Conservation (phyloP, 2,797 vertebrate genomes). For the Gephyroberyx darwinii region DNA sequence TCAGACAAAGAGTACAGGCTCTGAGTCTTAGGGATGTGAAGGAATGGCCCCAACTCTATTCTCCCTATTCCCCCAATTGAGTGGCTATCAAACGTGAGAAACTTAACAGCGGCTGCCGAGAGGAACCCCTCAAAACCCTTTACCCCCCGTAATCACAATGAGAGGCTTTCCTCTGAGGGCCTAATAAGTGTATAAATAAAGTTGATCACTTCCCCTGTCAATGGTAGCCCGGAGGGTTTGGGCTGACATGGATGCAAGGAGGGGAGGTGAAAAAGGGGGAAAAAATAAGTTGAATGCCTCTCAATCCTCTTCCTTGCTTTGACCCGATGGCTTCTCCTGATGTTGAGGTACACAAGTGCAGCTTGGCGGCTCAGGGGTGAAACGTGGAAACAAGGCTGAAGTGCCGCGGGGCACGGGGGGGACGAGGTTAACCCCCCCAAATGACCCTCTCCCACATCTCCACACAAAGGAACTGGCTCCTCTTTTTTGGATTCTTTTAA, state of each 20-base stretch:
- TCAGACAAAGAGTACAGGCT: constrained; percentile 48
- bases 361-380: constrained; percentile 75
- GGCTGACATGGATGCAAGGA: constrained; percentile 76
- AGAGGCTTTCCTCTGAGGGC: constrained; percentile 72
- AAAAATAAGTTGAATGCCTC: constrained; percentile 74
- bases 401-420: constrained; percentile 77
- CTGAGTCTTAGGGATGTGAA: constrained; percentile 57
- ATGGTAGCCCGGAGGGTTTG: constrained; percentile 73
- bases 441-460: constrained; percentile 79
- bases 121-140: constrained; percentile 68
- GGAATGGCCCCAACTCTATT: constrained; percentile 55
- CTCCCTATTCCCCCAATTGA: constrained; percentile 53
- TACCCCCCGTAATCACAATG: constrained; percentile 68
- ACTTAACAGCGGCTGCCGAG: constrained; percentile 62
- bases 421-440: constrained; percentile 78
- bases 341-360: constrained; percentile 80
- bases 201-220: constrained; percentile 82
- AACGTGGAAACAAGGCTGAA: constrained; percentile 79
- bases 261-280: constrained; percentile 63
- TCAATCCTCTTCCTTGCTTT: constrained; percentile 77
- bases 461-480: constrained; percentile 82
- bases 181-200: constrained; percentile 84
- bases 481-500: constrained; percentile 89
- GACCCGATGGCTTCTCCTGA: constrained; percentile 76
- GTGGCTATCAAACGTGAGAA: constrained; percentile 76